Evolutionary conservation across 2,113 vertebrate genomes (phyloP).

Genomic region (Perccottus glenii): DNA sequence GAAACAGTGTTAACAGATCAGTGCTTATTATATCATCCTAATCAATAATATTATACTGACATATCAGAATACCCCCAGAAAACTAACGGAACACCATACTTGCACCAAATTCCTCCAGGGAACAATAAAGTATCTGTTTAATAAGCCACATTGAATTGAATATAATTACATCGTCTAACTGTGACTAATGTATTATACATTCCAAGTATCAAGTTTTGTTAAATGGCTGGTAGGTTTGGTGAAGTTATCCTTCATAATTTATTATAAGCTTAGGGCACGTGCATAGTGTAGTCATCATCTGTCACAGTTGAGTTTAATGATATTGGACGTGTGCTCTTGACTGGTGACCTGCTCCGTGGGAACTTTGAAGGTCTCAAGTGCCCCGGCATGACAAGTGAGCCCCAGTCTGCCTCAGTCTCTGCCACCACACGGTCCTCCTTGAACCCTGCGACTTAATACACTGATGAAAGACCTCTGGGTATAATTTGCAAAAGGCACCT

Average conservation of each 20-base stretch:
- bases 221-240: not conserved
- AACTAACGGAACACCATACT: too few relatives aligned
- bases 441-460: slow-evolving; percentile 44
- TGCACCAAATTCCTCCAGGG: too few relatives aligned
- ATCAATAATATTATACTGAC: too few relatives aligned
- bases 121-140: too few relatives aligned
- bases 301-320: slow-evolving; percentile 41
- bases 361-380: slow-evolving; percentile 28
- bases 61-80: too few relatives aligned
- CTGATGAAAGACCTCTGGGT: slow-evolving; percentile 43
- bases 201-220: not conserved
- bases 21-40: not conserved
- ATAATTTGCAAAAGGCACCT: slow-evolving; percentile 70
- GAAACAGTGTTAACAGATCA: not conserved
- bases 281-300: not conserved
- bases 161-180: too few relatives aligned
- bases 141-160: too few relatives aligned
- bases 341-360: slow-evolving; percentile 34
- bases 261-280: too few relatives aligned
- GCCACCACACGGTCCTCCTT: slow-evolving; percentile 23
- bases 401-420: not conserved
- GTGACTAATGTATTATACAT: too few relatives aligned
- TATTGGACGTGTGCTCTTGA: slow-evolving; percentile 44
- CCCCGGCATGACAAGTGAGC: slow-evolving; percentile 24
- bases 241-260: not conserved